These are phyloP conservation scores for Oryctes rhinoceros DNA, from an alignment of 1,140 invertebrate genomes.

Conservation along the genomic window DNA sequence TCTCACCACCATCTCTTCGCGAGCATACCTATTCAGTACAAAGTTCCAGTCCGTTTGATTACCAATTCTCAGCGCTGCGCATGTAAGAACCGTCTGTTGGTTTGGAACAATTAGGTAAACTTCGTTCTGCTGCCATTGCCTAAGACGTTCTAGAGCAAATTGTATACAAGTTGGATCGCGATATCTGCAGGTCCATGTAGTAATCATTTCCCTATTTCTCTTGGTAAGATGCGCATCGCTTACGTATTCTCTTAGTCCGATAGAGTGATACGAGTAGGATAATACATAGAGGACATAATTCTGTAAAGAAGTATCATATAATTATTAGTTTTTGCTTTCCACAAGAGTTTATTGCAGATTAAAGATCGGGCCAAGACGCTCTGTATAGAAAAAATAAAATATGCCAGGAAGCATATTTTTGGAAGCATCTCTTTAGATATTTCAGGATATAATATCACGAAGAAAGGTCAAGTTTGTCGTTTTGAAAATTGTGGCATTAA, in stretches of 20 bases:
- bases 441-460: too few relatives aligned
- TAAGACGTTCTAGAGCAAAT: not conserved
- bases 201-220: not conserved
- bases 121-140: slow-evolving; percentile 18
- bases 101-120: not conserved
- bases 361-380: too few relatives aligned
- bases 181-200: slow-evolving; percentile 6
- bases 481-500: too few relatives aligned
- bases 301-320: not conserved
- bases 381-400: too few relatives aligned
- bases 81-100: slow-evolving; percentile 4
- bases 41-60: slow-evolving; percentile 33
- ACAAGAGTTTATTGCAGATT: too few relatives aligned
- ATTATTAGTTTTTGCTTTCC: too few relatives aligned
- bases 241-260: slow-evolving; percentile 9
- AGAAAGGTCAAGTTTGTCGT: too few relatives aligned
- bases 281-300: slow-evolving; percentile 16
- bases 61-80: slow-evolving; percentile 20
- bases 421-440: too few relatives aligned
- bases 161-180: slow-evolving; percentile 4
- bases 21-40: slow-evolving; percentile 23
- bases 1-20: not conserved
- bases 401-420: too few relatives aligned
- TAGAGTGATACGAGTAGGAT: not conserved
- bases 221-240: slow-evolving; percentile 25